phyloP scores from a whole-genome alignment of 2,888 invertebrate species.

The Agriopis leucophaearia region DNA sequence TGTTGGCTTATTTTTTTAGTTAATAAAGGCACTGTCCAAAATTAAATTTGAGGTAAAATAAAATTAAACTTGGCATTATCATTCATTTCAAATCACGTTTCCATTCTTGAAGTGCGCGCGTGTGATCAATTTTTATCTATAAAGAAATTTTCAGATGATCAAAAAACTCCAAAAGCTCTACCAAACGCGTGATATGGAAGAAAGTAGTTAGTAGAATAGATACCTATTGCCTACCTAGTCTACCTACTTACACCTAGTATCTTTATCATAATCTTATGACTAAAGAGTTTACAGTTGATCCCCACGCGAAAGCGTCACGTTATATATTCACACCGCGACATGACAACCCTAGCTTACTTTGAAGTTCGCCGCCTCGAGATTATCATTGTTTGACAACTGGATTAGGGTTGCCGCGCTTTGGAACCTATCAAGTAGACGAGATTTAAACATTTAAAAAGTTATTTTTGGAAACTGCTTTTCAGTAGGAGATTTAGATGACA shows the following conservation, averaged over 20 bases:
- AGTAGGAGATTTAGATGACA: too few relatives aligned
- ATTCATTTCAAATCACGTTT: too few relatives aligned
- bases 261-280: background rate
- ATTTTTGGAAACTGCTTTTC: background rate
- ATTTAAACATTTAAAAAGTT: background rate
- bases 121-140: too few relatives aligned
- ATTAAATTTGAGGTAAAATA: too few relatives aligned
- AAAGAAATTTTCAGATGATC: too few relatives aligned
- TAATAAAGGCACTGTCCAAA: too few relatives aligned
- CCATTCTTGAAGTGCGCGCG: too few relatives aligned
- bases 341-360: conserved; percentile 61
- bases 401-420: conserved; percentile 4
- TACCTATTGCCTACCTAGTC: background rate
- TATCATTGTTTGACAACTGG: conserved; percentile 47
- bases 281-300: background rate
- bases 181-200: background rate
- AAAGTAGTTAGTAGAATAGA: background rate
- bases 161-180: too few relatives aligned
- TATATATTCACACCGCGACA: conserved; percentile 57
- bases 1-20: too few relatives aligned
- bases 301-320: conserved; percentile 5
- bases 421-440: background rate
- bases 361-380: conserved; percentile 68
- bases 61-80: too few relatives aligned
- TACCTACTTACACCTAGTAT: background rate